Percentiles rank a stretch among this genome's conserved stretches.
These are phyloP conservation scores for Urosaurus nigricauda DNA, from an alignment of 2,797 vertebrate species.

Conservation along the genomic window DNA sequence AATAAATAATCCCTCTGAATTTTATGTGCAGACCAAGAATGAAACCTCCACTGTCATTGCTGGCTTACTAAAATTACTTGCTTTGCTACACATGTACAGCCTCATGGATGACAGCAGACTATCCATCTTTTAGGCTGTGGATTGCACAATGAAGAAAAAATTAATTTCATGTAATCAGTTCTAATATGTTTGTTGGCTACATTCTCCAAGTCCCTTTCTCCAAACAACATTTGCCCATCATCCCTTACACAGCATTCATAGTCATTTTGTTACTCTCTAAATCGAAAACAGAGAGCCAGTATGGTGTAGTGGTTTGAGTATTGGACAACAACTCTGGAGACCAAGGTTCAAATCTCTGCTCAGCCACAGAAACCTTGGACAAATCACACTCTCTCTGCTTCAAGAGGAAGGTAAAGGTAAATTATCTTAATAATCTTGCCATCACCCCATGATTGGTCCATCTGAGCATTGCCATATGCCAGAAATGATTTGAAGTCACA, in stretches of 20 bases:
- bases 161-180: not conserved
- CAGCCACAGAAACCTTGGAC: no score
- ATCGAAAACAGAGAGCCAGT: not conserved
- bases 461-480: no score
- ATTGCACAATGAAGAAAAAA: not conserved
- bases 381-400: no score
- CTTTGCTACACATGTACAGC: not conserved
- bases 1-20: conserved; percentile 4
- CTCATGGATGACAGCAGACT: not conserved
- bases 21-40: not conserved
- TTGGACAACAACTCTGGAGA: no score
- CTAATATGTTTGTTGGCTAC: not conserved
- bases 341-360: no score
- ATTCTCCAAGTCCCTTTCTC: not conserved
- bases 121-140: not conserved
- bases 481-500: no score
- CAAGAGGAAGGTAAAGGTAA: no score
- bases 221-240: not conserved
- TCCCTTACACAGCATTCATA: not conserved
- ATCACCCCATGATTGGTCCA: no score
- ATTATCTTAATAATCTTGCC: no score
- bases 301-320: no score
- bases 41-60: not conserved
- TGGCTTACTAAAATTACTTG: not conserved
- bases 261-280: not conserved